phyloP scores from a whole-genome alignment of 2,797 vertebrate species.

The Iguana delicatissima region DNA sequence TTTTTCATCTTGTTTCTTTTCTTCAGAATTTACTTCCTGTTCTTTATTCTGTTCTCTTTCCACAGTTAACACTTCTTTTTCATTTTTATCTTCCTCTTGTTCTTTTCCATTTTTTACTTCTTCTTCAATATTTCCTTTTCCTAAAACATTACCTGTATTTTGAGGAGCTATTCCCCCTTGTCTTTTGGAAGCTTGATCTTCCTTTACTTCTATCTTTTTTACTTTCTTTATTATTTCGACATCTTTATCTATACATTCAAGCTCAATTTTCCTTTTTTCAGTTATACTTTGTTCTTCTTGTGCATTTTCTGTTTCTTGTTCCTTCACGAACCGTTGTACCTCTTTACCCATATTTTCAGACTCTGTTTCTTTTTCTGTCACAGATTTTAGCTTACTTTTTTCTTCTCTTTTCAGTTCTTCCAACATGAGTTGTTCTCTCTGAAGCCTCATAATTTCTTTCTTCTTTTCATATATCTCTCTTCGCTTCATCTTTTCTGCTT shows the following conservation, averaged over 20 bases:
- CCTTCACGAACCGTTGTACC: slow-evolving; percentile 10
- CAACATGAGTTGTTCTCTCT: slow-evolving; percentile 67
- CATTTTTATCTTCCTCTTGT: slow-evolving; percentile 2
- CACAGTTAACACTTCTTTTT: not conserved
- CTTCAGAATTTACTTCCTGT: slow-evolving; percentile 36
- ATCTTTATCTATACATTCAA: not conserved
- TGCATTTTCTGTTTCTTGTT: slow-evolving; percentile 1
- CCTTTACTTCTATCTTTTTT: slow-evolving; percentile 1
- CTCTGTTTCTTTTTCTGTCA: slow-evolving; percentile 12
- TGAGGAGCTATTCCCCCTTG: not conserved
- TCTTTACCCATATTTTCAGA: slow-evolving; percentile 39
- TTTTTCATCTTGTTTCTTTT: slow-evolving; percentile 41
- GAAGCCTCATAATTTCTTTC: slow-evolving; percentile 73
- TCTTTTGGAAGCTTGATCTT: not conserved
- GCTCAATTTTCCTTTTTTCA: not conserved
- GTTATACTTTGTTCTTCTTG: not conserved
- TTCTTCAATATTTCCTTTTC: not conserved
- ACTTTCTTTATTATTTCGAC: not conserved
- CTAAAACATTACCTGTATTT: not conserved
- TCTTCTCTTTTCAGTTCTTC: slow-evolving; percentile 56
- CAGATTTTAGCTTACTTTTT: slow-evolving; percentile 45
- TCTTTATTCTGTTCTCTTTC: slow-evolving; percentile 43
- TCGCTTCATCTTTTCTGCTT: slow-evolving; percentile 71
- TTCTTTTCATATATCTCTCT: slow-evolving; percentile 77
- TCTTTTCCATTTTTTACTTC: not conserved